Evolutionary conservation across 2,113 vertebrate genomes (phyloP).

Genomic region (Mirounga angustirostris): DNA sequence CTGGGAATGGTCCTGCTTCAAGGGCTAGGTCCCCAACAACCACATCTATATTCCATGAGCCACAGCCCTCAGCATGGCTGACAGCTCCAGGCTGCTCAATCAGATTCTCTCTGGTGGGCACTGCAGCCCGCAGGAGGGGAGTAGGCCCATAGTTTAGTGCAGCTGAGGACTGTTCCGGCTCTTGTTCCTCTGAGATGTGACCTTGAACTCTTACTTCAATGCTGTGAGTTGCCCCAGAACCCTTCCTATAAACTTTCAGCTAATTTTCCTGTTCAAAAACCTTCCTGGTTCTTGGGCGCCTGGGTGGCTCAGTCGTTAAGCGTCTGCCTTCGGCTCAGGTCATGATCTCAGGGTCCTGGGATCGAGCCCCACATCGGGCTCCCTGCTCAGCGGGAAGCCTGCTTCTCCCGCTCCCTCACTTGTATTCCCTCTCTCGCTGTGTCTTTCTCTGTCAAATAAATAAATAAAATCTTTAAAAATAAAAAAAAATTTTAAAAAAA

Average conservation of each 20-base stretch:
- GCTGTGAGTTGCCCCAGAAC: not conserved
- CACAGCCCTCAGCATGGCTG: not conserved
- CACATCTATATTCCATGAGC: not conserved
- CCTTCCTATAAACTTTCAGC: not conserved
- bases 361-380: too few relatives aligned
- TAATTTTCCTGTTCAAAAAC: conserved; percentile 9
- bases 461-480: too few relatives aligned
- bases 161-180: not conserved
- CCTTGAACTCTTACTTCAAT: not conserved
- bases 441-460: too few relatives aligned
- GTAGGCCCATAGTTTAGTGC: not conserved
- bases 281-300: not conserved
- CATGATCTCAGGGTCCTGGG: too few relatives aligned
- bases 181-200: not conserved
- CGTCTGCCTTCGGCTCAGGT: too few relatives aligned
- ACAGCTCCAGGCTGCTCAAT: not conserved
- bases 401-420: too few relatives aligned
- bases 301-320: too few relatives aligned
- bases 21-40: not conserved
- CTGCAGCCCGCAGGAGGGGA: not conserved
- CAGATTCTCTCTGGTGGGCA: not conserved
- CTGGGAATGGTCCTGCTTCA: not conserved
- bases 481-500: too few relatives aligned
- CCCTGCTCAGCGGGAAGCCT: too few relatives aligned
- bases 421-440: too few relatives aligned